These are phyloP conservation scores for Napeogenes sylphis DNA, from an alignment of 2,888 invertebrate genomes.

Conservation along the genomic window DNA sequence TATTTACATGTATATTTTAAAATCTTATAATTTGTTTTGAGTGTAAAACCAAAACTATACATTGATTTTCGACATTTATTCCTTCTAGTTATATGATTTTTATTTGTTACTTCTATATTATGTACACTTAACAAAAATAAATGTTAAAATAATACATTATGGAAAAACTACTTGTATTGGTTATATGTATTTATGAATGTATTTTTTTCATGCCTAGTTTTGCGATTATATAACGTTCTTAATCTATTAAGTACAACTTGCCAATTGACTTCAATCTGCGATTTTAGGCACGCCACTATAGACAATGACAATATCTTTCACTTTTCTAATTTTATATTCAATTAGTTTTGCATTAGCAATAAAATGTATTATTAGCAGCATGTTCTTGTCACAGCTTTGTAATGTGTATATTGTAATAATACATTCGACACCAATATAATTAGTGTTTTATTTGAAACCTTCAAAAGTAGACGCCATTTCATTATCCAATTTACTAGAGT, in stretches of 20 bases:
- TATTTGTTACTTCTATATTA: no score
- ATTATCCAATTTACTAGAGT: no score
- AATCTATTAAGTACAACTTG: neutral
- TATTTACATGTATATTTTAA: neutral
- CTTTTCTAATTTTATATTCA: slow-evolving; percentile 11
- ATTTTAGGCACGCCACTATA: neutral
- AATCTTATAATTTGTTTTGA: neutral
- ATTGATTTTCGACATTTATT: neutral
- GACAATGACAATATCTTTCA: slow-evolving; percentile 2
- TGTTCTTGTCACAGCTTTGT: slow-evolving; percentile 51
- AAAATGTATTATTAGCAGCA: slow-evolving; percentile 16
- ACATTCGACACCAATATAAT: slow-evolving; percentile 25
- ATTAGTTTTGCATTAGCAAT: slow-evolving; percentile 8
- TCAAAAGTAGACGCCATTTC: no score
- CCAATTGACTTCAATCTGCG: neutral
- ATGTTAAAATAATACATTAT: no score
- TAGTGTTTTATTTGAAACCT: neutral
- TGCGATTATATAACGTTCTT: neutral
- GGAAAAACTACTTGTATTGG: no score
- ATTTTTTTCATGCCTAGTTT: no score
- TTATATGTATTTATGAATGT: no score
- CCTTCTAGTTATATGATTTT: no score
- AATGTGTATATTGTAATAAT: slow-evolving; percentile 51
- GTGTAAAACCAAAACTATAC: neutral
- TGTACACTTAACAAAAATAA: no score